These are phyloP conservation scores for Tiliqua scincoides DNA, from an alignment of 2,113 vertebrate genomes.

Conservation along the genomic window DNA sequence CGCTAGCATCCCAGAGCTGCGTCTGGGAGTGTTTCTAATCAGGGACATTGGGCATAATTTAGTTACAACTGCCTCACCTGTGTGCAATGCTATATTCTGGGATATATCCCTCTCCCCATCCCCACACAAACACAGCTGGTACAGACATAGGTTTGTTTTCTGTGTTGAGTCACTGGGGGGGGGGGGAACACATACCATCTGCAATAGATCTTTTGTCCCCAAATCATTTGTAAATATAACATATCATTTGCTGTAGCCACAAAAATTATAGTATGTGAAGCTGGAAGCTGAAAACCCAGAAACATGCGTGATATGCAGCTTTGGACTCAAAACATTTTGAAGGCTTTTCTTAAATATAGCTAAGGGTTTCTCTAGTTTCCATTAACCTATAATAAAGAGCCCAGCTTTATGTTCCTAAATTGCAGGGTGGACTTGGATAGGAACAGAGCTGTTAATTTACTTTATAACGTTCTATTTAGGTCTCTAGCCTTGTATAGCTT, in stretches of 20 bases:
- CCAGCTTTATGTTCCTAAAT: constrained; percentile 34
- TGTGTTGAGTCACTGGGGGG: not conserved
- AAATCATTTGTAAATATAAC: constrained; percentile 37
- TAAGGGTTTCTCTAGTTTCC: constrained; percentile 48
- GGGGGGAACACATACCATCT: constrained; percentile 14
- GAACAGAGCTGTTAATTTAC: constrained; percentile 39
- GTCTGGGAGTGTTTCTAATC: not conserved
- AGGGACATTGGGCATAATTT: not conserved
- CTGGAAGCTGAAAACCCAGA: constrained; percentile 36
- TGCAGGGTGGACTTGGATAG: constrained; percentile 28
- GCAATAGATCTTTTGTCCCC: constrained; percentile 37
- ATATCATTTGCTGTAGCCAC: constrained; percentile 60
- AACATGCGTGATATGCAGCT: constrained; percentile 25
- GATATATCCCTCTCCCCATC: no score
- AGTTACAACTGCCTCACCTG: not conserved
- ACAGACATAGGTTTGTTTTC: not conserved
- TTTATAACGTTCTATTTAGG: constrained; percentile 41
- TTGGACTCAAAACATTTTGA: constrained; percentile 49
- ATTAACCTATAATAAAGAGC: constrained; percentile 62
- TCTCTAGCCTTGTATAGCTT: constrained; percentile 8
- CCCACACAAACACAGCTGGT: not conserved
- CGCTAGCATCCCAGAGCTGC: no score
- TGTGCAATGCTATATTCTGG: not conserved
- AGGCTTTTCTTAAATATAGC: constrained; percentile 60
- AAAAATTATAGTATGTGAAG: constrained; percentile 45